Conservation (phyloP, 2,113 vertebrate genomes). For the Ornithorhynchus anatinus region DNA sequence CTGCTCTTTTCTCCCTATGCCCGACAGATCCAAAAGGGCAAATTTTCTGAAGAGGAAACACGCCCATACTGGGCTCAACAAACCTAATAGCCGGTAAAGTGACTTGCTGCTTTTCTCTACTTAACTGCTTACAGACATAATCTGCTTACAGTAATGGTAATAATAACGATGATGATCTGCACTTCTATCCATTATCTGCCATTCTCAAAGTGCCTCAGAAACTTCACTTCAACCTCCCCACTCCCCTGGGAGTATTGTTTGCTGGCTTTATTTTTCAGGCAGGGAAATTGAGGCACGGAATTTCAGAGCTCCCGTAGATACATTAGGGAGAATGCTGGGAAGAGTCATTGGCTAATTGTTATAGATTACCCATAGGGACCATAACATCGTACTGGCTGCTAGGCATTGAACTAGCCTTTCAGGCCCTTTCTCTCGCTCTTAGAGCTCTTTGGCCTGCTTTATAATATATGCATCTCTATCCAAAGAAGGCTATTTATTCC, state of each 20-base stretch:
- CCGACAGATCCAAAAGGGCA: background rate
- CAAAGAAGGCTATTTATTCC: background rate
- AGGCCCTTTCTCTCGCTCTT: background rate
- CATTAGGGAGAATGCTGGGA: slow-evolving; percentile 28
- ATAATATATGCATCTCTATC: no score
- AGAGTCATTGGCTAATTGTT: slow-evolving; percentile 15
- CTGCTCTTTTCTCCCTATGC: background rate
- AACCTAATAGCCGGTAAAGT: background rate
- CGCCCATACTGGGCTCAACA: background rate
- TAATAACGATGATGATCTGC: background rate
- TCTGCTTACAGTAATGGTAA: background rate
- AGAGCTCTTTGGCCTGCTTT: background rate
- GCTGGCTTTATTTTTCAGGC: slow-evolving; percentile 30
- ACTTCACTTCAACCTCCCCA: slow-evolving; percentile 3
- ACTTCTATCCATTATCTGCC: background rate
- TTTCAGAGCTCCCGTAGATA: slow-evolving; percentile 4
- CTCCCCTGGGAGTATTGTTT: background rate
- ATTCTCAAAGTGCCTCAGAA: slow-evolving; percentile 15
- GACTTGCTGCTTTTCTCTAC: background rate
- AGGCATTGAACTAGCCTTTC: background rate
- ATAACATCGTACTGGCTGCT: background rate
- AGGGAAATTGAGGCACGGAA: slow-evolving; percentile 34
- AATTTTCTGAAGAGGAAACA: background rate
- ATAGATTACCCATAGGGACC: background rate
- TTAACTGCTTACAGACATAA: background rate